Evolutionary conservation across 2,888 invertebrate genomes (phyloP).

Genomic region (Pheosia gnoma): DNA sequence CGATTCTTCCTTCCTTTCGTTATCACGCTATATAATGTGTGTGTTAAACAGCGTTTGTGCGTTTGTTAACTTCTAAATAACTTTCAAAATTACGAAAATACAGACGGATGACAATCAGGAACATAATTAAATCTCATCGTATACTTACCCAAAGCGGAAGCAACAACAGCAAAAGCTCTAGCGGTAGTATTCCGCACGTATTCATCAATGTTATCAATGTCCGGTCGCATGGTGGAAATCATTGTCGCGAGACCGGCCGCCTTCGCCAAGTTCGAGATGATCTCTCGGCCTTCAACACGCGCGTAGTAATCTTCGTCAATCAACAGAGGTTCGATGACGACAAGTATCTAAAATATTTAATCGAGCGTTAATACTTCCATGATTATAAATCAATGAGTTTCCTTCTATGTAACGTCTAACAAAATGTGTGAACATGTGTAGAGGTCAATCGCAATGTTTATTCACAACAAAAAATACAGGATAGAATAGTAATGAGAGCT

Average conservation of each 20-base stretch:
- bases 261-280: conserved; percentile 99
- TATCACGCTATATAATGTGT: too few species aligned
- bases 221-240: conserved; percentile 99
- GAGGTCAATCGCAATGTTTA: too few species aligned
- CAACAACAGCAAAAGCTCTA: conserved; percentile 99
- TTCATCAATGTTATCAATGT: conserved; percentile 99
- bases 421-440: too few species aligned
- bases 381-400: too few species aligned
- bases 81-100: too few species aligned
- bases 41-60: too few species aligned
- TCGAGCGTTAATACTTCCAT: neutral
- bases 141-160: conserved; percentile 94
- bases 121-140: neutral
- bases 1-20: too few species aligned
- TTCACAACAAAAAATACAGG: too few species aligned
- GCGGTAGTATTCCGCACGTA: conserved; percentile 99
- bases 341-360: conserved; percentile 89
- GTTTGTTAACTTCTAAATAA: too few species aligned
- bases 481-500: too few species aligned
- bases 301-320: conserved; percentile 99
- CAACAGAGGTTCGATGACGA: conserved; percentile 98
- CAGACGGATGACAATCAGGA: too few species aligned
- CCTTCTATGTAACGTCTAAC: too few species aligned
- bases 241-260: conserved; percentile 99
- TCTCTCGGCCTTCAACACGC: conserved; percentile 99